These are phyloP conservation scores for Babyrousa celebensis DNA, from an alignment of 2,797 vertebrate genomes.

Conservation along the genomic window DNA sequence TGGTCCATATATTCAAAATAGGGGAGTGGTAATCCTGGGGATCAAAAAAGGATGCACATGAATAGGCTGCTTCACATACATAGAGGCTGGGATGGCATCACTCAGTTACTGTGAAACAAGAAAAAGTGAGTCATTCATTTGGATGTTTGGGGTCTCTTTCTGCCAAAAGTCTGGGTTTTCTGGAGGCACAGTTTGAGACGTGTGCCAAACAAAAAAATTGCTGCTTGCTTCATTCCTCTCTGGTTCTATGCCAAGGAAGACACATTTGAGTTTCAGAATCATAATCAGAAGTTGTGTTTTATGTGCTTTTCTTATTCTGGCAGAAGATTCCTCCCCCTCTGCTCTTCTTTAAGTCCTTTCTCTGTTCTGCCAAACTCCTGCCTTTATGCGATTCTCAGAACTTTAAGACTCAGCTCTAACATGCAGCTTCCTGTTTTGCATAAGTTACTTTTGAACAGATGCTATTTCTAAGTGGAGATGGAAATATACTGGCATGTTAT, in stretches of 20 bases:
- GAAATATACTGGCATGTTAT: conserved; percentile 24
- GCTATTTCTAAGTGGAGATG: not conserved
- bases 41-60: not conserved
- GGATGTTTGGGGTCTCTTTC: conserved; percentile 3
- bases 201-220: conserved; percentile 66
- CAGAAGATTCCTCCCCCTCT: conserved; percentile 6
- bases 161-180: conserved; percentile 56
- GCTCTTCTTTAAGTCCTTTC: not conserved
- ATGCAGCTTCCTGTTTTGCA: not conserved
- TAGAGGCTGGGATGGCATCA: not conserved
- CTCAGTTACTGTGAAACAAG: not conserved
- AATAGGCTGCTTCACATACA: not conserved
- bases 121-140: not conserved
- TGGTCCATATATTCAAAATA: conserved; percentile 50
- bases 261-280: conserved; percentile 37
- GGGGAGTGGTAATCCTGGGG: not conserved
- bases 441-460: conserved; percentile 21
- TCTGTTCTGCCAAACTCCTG: not conserved
- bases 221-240: conserved; percentile 36
- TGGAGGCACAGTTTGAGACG: not conserved
- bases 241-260: conserved; percentile 1
- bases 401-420: not conserved
- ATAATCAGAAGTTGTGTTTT: conserved; percentile 28
- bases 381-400: not conserved
- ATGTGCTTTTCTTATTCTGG: not conserved